These are phyloP conservation scores for Aplysia californica DNA, from an alignment of 1,140 invertebrate species.

Conservation along the genomic window DNA sequence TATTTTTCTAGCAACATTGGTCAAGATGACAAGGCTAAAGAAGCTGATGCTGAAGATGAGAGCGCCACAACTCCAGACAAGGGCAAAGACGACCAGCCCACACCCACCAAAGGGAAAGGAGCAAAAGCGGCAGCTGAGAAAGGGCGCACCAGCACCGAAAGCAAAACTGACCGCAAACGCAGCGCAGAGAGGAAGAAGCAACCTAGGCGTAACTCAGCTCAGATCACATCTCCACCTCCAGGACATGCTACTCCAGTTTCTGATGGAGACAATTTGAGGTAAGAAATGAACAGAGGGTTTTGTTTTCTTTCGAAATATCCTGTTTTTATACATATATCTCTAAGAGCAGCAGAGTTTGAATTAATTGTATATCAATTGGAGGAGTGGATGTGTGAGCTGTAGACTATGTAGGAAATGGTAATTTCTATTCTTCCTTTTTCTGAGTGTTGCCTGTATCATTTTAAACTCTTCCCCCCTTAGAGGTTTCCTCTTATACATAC, in stretches of 20 bases:
- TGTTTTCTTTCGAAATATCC: not conserved
- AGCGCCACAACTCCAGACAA: slow-evolving; percentile 61
- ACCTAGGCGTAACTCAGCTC: slow-evolving; percentile 46
- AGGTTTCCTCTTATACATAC: too few relatives aligned
- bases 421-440: too few relatives aligned
- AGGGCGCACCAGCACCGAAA: slow-evolving; percentile 31
- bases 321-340: too few relatives aligned
- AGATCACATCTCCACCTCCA: slow-evolving; percentile 52
- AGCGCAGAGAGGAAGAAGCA: slow-evolving; percentile 53
- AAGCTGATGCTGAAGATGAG: slow-evolving; percentile 59
- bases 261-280: slow-evolving; percentile 61
- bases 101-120: slow-evolving; percentile 46
- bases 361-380: too few relatives aligned
- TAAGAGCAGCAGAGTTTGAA: too few relatives aligned
- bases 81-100: slow-evolving; percentile 52
- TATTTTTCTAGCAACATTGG: slow-evolving; percentile 62
- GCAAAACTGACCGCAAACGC: slow-evolving; percentile 47
- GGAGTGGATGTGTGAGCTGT: too few relatives aligned
- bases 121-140: slow-evolving; percentile 32
- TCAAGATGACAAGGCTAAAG: slow-evolving; percentile 58
- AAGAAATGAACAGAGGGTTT: slow-evolving; percentile 11
- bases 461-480: too few relatives aligned
- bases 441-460: too few relatives aligned
- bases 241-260: slow-evolving; percentile 59
- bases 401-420: too few relatives aligned